These are phyloP conservation scores for Danio albolineatus DNA, from an alignment of 2,797 vertebrate species.

Conservation along the genomic window DNA sequence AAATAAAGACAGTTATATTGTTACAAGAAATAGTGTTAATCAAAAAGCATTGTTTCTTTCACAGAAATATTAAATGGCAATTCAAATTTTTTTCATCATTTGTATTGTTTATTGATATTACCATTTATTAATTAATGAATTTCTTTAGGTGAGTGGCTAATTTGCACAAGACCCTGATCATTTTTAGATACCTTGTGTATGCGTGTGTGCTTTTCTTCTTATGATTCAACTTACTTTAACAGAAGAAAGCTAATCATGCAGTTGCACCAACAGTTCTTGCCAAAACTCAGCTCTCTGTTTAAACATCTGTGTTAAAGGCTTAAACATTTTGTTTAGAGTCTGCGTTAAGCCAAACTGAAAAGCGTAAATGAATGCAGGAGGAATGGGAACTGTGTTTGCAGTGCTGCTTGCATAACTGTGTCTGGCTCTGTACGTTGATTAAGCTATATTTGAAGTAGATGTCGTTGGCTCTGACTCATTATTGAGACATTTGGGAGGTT, in stretches of 20 bases:
- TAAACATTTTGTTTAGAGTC: slow-evolving; percentile 17
- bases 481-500: slow-evolving; percentile 27
- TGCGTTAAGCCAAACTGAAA: slow-evolving; percentile 8
- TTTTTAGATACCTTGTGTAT: neutral
- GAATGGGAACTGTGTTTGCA: slow-evolving; percentile 1
- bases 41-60: neutral
- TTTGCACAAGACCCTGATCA: neutral
- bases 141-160: neutral
- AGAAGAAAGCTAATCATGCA: neutral
- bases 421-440: slow-evolving; percentile 10
- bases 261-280: neutral
- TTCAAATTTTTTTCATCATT: neutral
- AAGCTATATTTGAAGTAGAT: slow-evolving; percentile 19
- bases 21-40: neutral
- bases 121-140: neutral
- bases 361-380: slow-evolving; percentile 26
- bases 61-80: neutral
- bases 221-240: slow-evolving; percentile 10
- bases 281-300: slow-evolving; percentile 8
- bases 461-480: slow-evolving; percentile 32
- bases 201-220: neutral
- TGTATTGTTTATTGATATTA: too few relatives aligned
- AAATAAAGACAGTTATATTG: too few relatives aligned
- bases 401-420: slow-evolving; percentile 37
- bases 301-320: neutral